Base-by-base conservation (phyloP, 1,140 invertebrate genomes). In the Goniozus legneri region DNA sequence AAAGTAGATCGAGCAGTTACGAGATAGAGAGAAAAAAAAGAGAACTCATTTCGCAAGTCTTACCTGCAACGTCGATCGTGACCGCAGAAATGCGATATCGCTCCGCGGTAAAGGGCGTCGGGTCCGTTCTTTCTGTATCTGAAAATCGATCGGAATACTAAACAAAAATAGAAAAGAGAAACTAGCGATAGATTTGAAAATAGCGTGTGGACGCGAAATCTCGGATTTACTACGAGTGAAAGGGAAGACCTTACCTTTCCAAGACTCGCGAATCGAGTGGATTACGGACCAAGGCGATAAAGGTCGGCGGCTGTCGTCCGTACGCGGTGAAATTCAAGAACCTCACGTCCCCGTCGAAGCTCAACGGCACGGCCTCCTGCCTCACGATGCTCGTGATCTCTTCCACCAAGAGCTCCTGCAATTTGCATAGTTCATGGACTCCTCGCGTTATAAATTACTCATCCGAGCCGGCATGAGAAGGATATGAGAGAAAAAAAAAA, bases 41-140 rank as follows among this genome's bases (percentile, higher is more conserved):
- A 47, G 2, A 37, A 12, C 2, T 8, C 1, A 3, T 8, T 2
- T 14, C 16, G 1, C 15, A 22, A 19, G 54, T 69, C 77, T 78
- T 71, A 84, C 82, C 69, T 75, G 65, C 84, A 86, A 20, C 75
- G 71, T 3, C 68, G 58, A 55, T 83, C 73, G 43, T 85, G 80
- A n/a, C 84, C 84, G 53, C 84, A 86, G 59, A 86, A 85, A 59
- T 84, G 82, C 3, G 83, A 77, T 52, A 85, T 80, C 3, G 76
- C 70, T 46, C 67, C 62, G 15, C 45, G 52, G 37, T 71, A 69
- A 33, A 62, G 50, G 8, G 40, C 42, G 2, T 52, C 24, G 19
- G 50, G 50, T 27, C 57, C 53, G n/a, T 18, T 52, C 58, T 40
- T 50, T 65, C 24, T 40, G 36, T 44, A 67, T 65, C 35, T 66